Conservation (phyloP, 2,888 invertebrate genomes). For the Phyllotreta cruciferae region DNA sequence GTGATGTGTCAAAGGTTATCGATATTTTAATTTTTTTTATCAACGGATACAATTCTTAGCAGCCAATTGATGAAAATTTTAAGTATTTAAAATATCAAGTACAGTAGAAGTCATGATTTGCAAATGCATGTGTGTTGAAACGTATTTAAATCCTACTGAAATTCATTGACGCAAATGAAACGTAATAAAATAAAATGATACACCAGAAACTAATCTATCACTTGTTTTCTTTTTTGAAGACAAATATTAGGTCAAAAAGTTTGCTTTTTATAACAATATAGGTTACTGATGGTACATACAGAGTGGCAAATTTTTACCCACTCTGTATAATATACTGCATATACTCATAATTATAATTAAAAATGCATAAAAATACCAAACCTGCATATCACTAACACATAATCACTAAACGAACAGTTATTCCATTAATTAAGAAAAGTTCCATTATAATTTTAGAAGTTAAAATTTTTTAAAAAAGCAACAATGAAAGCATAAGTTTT, state of each 20-base stretch:
- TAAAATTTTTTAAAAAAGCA: neutral
- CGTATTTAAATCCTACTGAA: too few relatives aligned
- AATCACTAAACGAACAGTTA: slow-evolving; percentile 2
- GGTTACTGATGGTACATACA: neutral
- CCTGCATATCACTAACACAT: slow-evolving; percentile 10
- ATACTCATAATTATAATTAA: neutral
- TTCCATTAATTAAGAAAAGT: slow-evolving; percentile 3
- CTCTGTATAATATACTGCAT: neutral
- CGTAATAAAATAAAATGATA: too few relatives aligned
- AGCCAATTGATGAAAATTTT: slow-evolving; percentile 4
- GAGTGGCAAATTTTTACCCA: neutral
- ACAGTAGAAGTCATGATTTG: neutral
- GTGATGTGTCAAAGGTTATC: slow-evolving; percentile 14
- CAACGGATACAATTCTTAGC: neutral
- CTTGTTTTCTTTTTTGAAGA: too few relatives aligned
- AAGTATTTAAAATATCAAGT: neutral
- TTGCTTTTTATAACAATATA: neutral
- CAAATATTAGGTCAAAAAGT: too few relatives aligned
- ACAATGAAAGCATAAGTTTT: slow-evolving; percentile 1
- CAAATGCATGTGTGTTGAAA: neutral
- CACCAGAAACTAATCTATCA: too few relatives aligned
- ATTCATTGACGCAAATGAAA: too few relatives aligned
- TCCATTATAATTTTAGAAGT: slow-evolving; percentile 1
- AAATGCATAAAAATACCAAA: slow-evolving; percentile 4
- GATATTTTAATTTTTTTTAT: slow-evolving; percentile 10